These are phyloP conservation scores for Philopotamus ludificatus DNA, from an alignment of 1,140 invertebrate species.

Conservation along the genomic window DNA sequence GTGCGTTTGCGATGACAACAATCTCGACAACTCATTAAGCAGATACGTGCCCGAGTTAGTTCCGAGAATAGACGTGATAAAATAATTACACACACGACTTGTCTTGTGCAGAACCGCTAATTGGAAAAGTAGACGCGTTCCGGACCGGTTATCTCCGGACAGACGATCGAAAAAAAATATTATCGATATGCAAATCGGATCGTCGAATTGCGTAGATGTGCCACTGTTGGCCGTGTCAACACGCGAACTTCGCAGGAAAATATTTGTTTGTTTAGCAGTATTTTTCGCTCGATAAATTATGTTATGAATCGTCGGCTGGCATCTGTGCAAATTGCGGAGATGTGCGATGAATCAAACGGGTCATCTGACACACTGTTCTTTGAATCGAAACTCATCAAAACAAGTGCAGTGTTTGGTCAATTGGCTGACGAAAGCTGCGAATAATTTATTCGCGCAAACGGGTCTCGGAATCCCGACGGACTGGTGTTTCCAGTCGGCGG, in stretches of 20 bases:
- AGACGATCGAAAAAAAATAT: too few species aligned
- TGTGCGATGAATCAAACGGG: too few species aligned
- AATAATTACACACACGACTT: not conserved
- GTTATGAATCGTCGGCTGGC: too few species aligned
- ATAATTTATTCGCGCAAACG: slow-evolving; percentile 17
- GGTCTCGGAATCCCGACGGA: slow-evolving; percentile 24
- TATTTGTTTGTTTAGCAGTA: too few species aligned
- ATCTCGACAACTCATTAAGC: not conserved
- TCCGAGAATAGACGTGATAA: not conserved
- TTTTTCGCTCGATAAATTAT: too few species aligned
- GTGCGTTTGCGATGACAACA: not conserved
- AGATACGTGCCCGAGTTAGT: not conserved
- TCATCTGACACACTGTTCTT: too few species aligned
- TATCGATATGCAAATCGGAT: too few species aligned
- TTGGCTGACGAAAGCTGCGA: not conserved
- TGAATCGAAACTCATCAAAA: too few species aligned
- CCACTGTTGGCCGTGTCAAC: too few species aligned
- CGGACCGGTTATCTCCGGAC: not conserved
- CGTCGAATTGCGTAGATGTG: too few species aligned
- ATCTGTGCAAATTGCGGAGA: too few species aligned
- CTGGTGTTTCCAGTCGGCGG: not conserved
- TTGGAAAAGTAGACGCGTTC: not conserved
- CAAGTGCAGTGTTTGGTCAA: not conserved
- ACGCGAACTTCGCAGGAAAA: too few species aligned
- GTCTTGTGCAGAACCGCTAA: not conserved